Evolutionary conservation across 2,113 vertebrate genomes (phyloP).

Genomic region (Nesoenas mayeri): DNA sequence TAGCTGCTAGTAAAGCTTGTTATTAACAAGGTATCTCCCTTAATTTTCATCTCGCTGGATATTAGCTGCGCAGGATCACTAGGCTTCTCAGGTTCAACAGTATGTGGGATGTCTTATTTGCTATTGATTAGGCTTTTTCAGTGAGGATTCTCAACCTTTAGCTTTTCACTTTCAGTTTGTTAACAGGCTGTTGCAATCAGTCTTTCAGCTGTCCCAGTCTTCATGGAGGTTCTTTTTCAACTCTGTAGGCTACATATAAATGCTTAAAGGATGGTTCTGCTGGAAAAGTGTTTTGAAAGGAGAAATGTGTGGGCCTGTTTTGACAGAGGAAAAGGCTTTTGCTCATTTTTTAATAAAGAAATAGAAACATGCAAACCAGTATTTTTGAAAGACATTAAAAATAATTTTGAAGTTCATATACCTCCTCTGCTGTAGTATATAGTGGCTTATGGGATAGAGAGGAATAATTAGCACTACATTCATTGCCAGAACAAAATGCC

Average conservation of each 20-base stretch:
- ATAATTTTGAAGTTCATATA: not conserved
- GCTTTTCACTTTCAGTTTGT: not conserved
- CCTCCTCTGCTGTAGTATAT: not conserved
- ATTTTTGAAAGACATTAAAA: not conserved
- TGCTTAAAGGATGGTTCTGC: not conserved
- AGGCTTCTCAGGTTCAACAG: not conserved
- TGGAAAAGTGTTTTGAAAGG: not conserved
- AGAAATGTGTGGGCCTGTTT: not conserved
- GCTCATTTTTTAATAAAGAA: not conserved
- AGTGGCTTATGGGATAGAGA: not conserved
- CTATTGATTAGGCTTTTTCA: not conserved
- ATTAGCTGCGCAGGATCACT: not conserved
- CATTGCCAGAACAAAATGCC: not conserved
- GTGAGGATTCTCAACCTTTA: not conserved
- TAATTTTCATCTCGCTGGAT: not conserved
- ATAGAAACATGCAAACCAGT: not conserved
- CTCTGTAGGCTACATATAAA: not conserved
- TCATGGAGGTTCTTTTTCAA: not conserved
- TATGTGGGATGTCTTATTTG: not conserved
- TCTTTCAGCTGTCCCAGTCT: not conserved
- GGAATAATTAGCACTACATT: not conserved
- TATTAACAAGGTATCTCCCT: not conserved
- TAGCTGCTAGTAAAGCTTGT: not conserved
- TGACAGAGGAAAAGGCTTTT: conserved; percentile 15
- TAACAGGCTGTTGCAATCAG: not conserved